A percentile compares a stretch with the other conserved stretches of the same genome.
These are phyloP conservation scores for Gymnobelideus leadbeateri DNA, from an alignment of 2,113 vertebrate genomes.

Conservation along the genomic window DNA sequence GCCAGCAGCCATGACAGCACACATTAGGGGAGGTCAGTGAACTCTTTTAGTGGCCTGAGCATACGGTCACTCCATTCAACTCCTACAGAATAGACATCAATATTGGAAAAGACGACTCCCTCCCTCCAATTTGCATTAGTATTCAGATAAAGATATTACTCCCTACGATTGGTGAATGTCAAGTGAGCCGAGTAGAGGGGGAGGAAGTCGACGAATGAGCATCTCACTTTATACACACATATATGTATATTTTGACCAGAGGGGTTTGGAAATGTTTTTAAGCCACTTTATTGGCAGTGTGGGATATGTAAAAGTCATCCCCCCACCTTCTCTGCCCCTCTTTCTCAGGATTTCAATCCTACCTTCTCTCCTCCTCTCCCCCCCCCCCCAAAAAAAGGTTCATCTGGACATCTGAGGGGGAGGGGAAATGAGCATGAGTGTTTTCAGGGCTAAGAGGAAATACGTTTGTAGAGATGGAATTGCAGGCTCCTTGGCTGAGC, in stretches of 20 bases:
- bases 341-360: neutral
- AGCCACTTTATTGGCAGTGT: neutral
- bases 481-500: neutral
- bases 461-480: neutral
- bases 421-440: neutral
- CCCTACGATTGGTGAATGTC: conserved; percentile 81
- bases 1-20: conserved; percentile 82
- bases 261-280: neutral
- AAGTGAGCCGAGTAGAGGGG: conserved; percentile 72
- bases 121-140: conserved; percentile 83
- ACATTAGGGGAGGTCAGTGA: conserved; percentile 84
- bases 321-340: neutral
- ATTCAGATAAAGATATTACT: conserved; percentile 86
- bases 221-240: neutral
- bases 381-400: neutral
- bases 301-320: neutral
- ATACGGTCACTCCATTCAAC: conserved; percentile 83
- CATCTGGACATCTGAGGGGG: neutral
- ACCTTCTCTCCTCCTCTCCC: neutral
- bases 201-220: conserved; percentile 38
- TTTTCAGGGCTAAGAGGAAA: neutral
- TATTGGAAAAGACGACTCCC: conserved; percentile 74
- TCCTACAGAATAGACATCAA: conserved; percentile 80
- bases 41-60: conserved; percentile 81
- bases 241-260: neutral